These are phyloP conservation scores for Chelon labrosus DNA, from an alignment of 2,797 vertebrate genomes.

Conservation along the genomic window DNA sequence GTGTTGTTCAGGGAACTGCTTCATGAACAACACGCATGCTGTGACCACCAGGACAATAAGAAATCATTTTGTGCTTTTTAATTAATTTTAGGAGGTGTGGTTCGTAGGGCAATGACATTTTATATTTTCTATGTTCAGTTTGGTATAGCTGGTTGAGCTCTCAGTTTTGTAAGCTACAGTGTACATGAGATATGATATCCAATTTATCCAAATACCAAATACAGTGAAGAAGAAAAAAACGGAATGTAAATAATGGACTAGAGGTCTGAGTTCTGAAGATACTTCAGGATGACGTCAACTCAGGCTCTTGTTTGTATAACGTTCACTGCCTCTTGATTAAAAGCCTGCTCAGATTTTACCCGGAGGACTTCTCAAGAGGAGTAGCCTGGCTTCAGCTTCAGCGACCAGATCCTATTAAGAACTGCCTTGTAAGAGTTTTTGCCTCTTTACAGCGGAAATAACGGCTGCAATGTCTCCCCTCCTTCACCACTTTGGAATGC, in stretches of 20 bases:
- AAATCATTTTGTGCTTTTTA: too few species aligned
- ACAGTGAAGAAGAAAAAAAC: not conserved
- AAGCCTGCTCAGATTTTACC: conserved; percentile 75
- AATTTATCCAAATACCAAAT: not conserved
- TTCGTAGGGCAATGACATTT: not conserved
- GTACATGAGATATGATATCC: conserved; percentile 28
- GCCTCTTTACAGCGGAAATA: conserved; percentile 78
- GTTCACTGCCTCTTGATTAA: conserved; percentile 69
- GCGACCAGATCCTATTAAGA: conserved; percentile 77
- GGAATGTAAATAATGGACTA: conserved; percentile 47
- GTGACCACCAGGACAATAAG: too few species aligned
- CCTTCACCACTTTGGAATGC: conserved; percentile 85
- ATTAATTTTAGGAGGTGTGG: not conserved
- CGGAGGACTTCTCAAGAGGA: conserved; percentile 77
- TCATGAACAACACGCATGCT: not conserved
- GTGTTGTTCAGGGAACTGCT: conserved; percentile 10
- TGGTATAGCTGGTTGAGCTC: not conserved
- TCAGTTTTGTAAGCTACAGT: not conserved
- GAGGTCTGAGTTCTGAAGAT: conserved; percentile 44
- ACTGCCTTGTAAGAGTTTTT: conserved; percentile 79
- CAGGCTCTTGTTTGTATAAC: conserved; percentile 70
- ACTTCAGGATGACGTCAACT: conserved; percentile 68
- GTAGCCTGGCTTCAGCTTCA: conserved; percentile 67
- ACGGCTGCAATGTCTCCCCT: conserved; percentile 78
- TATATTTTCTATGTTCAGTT: not conserved